Conservation (phyloP, 2,888 invertebrate genomes). For the Perizoma affinitatum region DNA sequence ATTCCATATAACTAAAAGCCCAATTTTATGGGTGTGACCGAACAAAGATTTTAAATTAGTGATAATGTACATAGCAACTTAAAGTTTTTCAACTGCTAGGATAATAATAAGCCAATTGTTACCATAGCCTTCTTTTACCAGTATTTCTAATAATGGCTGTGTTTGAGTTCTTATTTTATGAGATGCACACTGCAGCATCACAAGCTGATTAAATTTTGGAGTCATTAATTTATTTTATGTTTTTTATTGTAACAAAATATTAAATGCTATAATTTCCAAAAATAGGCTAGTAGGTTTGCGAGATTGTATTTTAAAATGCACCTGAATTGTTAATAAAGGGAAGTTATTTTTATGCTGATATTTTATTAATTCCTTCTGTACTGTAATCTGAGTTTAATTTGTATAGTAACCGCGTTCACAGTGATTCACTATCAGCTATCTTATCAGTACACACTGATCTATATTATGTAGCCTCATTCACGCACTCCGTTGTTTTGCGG, state of each 20-base stretch:
- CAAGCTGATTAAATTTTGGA: conserved; percentile 9
- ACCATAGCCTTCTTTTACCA: conserved; percentile 7
- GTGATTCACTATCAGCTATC: conserved; percentile 67
- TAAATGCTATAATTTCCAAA: conserved; percentile 5
- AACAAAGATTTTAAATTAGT: conserved; percentile 41
- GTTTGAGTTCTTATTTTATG: background rate
- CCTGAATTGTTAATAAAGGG: conserved; percentile 27
- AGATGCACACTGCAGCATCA: conserved; percentile 3
- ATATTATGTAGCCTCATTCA: conserved; percentile 52
- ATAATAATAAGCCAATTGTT: conserved; percentile 16
- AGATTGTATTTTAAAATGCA: conserved; percentile 5
- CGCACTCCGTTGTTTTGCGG: conserved; percentile 47
- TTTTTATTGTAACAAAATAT: too few species aligned
- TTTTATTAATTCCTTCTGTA: conserved; percentile 22
- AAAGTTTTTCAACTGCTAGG: conserved; percentile 3
- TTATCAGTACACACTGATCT: conserved; percentile 61
- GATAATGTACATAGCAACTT: conserved; percentile 27
- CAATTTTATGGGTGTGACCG: conserved; percentile 15
- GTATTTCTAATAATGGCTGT: conserved; percentile 7
- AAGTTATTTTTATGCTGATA: conserved; percentile 27
- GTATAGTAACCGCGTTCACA: conserved; percentile 41
- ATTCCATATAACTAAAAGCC: conserved; percentile 7
- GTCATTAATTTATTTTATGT: background rate
- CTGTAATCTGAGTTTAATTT: conserved; percentile 23
- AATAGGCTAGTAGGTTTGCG: background rate